phyloP scores from a whole-genome alignment of 2,888 invertebrate genomes.

The Tineola bisselliella region DNA sequence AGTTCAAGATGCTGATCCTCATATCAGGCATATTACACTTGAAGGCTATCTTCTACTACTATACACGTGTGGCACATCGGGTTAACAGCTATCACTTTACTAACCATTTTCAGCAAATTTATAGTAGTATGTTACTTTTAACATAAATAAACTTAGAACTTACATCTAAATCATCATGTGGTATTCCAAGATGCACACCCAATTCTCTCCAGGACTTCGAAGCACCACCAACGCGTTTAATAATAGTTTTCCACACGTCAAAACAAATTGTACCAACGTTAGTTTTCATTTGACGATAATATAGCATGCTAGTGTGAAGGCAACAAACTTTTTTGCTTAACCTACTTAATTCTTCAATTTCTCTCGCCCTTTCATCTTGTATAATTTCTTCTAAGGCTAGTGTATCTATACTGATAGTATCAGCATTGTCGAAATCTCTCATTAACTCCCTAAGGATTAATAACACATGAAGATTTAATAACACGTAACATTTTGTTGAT shows the following conservation, averaged over 20 bases:
- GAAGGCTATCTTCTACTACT: too few relatives aligned
- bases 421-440: constrained; percentile 37
- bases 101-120: too few relatives aligned
- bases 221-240: constrained; percentile 49
- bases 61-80: too few relatives aligned
- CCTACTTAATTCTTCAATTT: constrained; percentile 39
- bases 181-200: constrained; percentile 41
- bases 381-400: constrained; percentile 42
- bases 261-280: constrained; percentile 45
- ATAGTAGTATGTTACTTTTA: too few relatives aligned
- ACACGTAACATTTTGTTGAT: not conserved
- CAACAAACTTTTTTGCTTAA: constrained; percentile 48
- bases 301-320: constrained; percentile 48
- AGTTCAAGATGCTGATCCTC: too few relatives aligned
- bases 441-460: constrained; percentile 37
- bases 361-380: constrained; percentile 39
- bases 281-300: constrained; percentile 47
- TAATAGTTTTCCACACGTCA: constrained; percentile 46
- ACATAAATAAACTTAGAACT: constrained; percentile 20
- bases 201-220: constrained; percentile 51
- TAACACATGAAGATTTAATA: not conserved
- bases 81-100: too few relatives aligned
- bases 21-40: too few relatives aligned
- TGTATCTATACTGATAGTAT: constrained; percentile 50
- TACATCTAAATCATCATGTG: constrained; percentile 51